A percentile compares a stretch with the other conserved stretches of the same genome.
These are phyloP conservation scores for Sylvietta virens DNA, from an alignment of 2,113 vertebrate species.

Conservation along the genomic window DNA sequence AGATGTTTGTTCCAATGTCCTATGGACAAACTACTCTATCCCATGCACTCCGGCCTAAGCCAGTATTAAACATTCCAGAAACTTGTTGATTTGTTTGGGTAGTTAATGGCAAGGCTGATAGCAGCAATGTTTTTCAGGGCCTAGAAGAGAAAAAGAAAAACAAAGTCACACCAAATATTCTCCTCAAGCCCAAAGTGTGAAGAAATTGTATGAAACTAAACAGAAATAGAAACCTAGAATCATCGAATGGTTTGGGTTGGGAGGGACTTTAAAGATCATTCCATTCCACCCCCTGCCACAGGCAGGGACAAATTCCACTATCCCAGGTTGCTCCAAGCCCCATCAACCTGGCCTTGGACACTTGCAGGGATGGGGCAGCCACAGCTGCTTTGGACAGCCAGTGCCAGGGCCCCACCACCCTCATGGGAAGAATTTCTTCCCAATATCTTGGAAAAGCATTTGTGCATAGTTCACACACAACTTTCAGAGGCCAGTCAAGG, in stretches of 20 bases:
- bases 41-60: constrained; percentile 47
- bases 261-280: not conserved
- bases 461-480: not conserved
- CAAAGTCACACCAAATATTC: not conserved
- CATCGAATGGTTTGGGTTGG: not conserved
- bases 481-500: not conserved
- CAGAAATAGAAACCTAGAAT: not conserved
- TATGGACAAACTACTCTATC: constrained; percentile 36
- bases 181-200: not conserved
- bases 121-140: constrained; percentile 97
- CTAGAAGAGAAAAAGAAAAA: constrained; percentile 66
- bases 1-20: constrained; percentile 47
- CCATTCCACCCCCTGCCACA: not conserved
- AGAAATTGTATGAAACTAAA: not conserved
- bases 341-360: not conserved
- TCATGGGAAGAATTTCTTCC: not conserved
- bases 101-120: constrained; percentile 97
- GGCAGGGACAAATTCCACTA: not conserved
- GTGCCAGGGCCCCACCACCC: not conserved
- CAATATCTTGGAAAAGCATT: not conserved
- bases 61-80: constrained; percentile 83
- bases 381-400: not conserved
- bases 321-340: not conserved
- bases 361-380: not conserved
- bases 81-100: constrained; percentile 94